phyloP scores from a whole-genome alignment of 2,888 invertebrate genomes.

The Nephrotoma guestfalica region DNA sequence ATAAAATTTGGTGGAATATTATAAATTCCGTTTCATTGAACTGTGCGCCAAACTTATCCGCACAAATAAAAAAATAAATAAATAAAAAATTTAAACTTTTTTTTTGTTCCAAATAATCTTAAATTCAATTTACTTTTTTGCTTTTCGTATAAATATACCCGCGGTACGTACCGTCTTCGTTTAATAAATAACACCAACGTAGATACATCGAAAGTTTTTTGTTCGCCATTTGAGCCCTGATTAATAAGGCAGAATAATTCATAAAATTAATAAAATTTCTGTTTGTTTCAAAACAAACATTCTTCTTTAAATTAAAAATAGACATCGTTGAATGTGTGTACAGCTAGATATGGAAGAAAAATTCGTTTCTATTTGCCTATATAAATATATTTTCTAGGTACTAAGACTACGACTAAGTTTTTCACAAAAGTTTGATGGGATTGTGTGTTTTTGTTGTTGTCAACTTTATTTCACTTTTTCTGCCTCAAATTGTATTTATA shows the following conservation, averaged over 20 bases:
- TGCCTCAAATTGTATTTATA: no score
- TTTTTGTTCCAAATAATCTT: not conserved
- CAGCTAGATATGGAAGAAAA: not conserved
- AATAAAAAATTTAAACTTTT: not conserved
- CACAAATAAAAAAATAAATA: not conserved
- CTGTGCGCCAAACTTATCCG: not conserved
- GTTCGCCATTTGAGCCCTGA: not conserved
- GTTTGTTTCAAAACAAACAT: not conserved
- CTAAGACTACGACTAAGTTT: not conserved
- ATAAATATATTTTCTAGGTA: not conserved
- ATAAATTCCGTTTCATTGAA: not conserved
- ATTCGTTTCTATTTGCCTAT: not conserved
- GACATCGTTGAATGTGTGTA: not conserved
- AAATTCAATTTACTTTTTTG: not conserved
- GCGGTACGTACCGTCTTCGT: not conserved
- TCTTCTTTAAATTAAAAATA: not conserved
- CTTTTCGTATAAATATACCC: not conserved
- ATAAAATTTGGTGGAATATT: not conserved
- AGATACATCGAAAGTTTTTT: not conserved
- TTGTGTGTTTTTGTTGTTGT: not conserved
- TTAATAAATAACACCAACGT: not conserved
- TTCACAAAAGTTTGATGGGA: not conserved
- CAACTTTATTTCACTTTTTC: not conserved
- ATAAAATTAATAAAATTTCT: not conserved
- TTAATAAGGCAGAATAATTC: constrained; percentile 5